phyloP scores from a whole-genome alignment of 2,113 vertebrate species.

The Amphilophus citrinellus region DNA sequence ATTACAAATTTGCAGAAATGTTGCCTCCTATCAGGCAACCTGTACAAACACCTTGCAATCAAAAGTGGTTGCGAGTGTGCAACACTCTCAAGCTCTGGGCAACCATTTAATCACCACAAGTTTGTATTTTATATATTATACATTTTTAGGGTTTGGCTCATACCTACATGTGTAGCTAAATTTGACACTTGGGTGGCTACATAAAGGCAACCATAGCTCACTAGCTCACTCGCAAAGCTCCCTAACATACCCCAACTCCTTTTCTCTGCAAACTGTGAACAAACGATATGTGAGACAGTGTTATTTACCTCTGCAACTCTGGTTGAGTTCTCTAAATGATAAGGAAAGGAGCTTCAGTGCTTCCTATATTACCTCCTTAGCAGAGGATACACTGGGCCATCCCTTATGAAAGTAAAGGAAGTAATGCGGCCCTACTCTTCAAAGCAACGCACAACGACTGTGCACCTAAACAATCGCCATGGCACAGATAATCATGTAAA shows the following conservation, averaged over 20 bases:
- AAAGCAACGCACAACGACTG: not conserved
- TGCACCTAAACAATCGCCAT: not conserved
- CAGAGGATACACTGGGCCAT: not conserved
- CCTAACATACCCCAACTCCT: too few relatives aligned
- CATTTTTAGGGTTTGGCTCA: too few relatives aligned
- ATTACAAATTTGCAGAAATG: not conserved
- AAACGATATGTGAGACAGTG: too few relatives aligned
- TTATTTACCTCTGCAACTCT: not conserved
- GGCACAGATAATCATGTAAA: not conserved
- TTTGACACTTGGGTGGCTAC: too few relatives aligned
- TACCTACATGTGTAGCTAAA: too few relatives aligned
- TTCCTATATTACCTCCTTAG: not conserved
- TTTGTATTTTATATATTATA: too few relatives aligned
- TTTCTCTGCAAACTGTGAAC: too few relatives aligned
- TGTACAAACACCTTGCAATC: not conserved
- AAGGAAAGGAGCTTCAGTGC: not conserved
- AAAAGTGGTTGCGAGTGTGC: not conserved
- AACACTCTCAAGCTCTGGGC: not conserved
- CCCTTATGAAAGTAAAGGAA: not conserved
- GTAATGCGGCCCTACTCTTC: too few relatives aligned
- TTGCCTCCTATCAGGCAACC: not conserved
- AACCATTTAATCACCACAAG: not conserved
- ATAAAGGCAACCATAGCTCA: too few relatives aligned
- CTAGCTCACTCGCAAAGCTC: not conserved
- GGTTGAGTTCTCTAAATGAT: not conserved